Evolutionary conservation across 64 coral and sea anemone genomes (phyloP).

Genomic region (Acropora tenuis): DNA sequence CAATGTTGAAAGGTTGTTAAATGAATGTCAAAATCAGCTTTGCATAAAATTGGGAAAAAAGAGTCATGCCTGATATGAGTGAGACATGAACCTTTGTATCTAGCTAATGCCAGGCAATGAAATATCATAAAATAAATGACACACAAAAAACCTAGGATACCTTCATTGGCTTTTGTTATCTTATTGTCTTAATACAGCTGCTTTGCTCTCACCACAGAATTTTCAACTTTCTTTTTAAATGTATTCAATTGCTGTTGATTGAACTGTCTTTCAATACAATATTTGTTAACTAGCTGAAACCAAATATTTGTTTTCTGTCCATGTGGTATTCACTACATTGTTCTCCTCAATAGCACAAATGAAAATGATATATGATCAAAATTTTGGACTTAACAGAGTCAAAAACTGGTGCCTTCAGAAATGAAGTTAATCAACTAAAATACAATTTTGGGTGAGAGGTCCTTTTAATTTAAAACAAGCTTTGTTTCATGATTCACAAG

Average conservation of each 20-base stretch:
- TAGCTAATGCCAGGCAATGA: background rate
- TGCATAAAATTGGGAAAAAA: too few relatives aligned
- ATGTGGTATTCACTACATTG: background rate
- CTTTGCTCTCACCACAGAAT: slow-evolving; percentile 4
- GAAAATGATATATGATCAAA: background rate
- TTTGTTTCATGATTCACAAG: too few relatives aligned
- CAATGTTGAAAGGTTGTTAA: too few relatives aligned
- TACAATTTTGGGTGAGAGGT: too few relatives aligned
- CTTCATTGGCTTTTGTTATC: slow-evolving; percentile 1
- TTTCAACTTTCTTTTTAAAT: background rate
- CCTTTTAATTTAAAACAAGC: too few relatives aligned
- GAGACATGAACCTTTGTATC: background rate
- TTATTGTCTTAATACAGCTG: slow-evolving; percentile 25
- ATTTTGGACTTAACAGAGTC: background rate
- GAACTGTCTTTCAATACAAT: background rate
- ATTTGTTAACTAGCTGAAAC: slow-evolving; percentile 4
- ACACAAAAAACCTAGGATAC: background rate
- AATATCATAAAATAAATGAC: slow-evolving; percentile 7
- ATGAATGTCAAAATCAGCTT: too few relatives aligned
- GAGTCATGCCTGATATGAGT: too few relatives aligned
- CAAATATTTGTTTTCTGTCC: slow-evolving; percentile 1
- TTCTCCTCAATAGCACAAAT: background rate
- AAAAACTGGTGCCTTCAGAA: background rate
- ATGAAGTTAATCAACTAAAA: background rate
- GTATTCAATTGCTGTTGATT: background rate